A percentile compares a stretch with the other conserved stretches of the same genome.
These are phyloP conservation scores for Sapajus apella DNA, from an alignment of 2,113 vertebrate species.

Conservation along the genomic window DNA sequence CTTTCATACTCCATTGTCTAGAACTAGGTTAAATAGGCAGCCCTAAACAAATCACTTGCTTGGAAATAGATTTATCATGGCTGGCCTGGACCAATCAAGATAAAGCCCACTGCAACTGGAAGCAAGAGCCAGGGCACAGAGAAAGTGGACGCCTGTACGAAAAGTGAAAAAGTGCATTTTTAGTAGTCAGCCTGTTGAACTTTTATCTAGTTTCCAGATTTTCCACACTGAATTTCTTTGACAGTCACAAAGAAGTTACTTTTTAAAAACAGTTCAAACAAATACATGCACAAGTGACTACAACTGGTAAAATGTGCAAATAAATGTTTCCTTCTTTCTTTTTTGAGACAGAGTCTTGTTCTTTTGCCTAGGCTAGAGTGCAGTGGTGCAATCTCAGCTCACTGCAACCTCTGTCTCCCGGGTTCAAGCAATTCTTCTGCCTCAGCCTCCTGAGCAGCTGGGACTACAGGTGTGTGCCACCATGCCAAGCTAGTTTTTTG, in stretches of 20 bases:
- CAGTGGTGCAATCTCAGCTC: too few relatives aligned
- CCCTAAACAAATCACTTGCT: not conserved
- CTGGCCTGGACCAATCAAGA: not conserved
- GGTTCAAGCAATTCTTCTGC: too few relatives aligned
- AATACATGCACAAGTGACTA: not conserved
- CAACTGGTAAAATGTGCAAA: not conserved
- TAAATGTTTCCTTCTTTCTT: not conserved
- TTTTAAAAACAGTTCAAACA: not conserved
- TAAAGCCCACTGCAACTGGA: not conserved
- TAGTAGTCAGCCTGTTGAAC: not conserved
- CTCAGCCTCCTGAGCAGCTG: too few relatives aligned
- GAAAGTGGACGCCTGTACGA: not conserved
- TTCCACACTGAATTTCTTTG: not conserved
- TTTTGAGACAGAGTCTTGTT: too few relatives aligned
- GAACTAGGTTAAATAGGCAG: not conserved
- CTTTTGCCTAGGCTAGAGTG: too few relatives aligned
- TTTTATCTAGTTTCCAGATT: conserved; percentile 11
- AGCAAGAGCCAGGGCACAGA: not conserved
- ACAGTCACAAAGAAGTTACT: not conserved
- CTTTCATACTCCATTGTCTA: not conserved
- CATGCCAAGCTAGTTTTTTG: too few relatives aligned
- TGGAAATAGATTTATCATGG: not conserved
- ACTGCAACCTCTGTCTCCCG: too few relatives aligned
- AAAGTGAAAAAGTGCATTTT: not conserved
- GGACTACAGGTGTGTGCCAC: too few relatives aligned